Base-by-base conservation (phyloP, 2,888 invertebrate genomes). In the Diachrysia chrysitis region DNA sequence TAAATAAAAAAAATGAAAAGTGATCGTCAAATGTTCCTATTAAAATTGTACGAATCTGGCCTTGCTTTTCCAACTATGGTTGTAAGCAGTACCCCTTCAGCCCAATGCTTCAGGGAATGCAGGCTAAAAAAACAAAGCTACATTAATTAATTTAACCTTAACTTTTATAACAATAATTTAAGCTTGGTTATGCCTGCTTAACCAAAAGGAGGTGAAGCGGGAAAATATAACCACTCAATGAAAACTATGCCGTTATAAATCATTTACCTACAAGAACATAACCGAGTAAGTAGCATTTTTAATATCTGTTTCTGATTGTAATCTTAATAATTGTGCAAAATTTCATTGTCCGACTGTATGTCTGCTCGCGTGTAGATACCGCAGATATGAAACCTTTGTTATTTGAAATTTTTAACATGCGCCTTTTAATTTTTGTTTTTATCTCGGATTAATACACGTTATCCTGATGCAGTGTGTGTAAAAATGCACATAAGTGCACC, bases 301-400 rank as follows among this genome's bases (percentile, higher is more conserved):
- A 86, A 85, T 91, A 89, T 90, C 88, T 87, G 87, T 86, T 83
- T 75, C 64, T 83, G 93, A 93, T 94, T 82, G 66, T 73, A 87
- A 94, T 93, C 93, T 85, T 74, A 83, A 87, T 93, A 93, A 93
- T 93, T 94, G 91, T 90, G 87, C 88, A 91, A 93, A 92, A 91
- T 91, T 90, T 90, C 85, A 87, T 87, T 87, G 86, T 90, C 86
- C 86, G 88, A 88, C 85, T 84, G 89, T 91, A 87, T 89, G 89
- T 89, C 84, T 83, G 85, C 80, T 86, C 70, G 81, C 69, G 81
- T 79, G 74, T 77, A 82, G 81, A 84, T 83, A 69, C 59, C 63
- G 64, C 70, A 59, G 72, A 78, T 83, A 83, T 75, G 74, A 32
- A n/a, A 63, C 79, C 79, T 82, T 76, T 84, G 72, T 78, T 71